Percentiles rank a stretch among this genome's conserved stretches.
Conservation (phyloP, 2,113 vertebrate genomes). For the Galemys pyrenaicus region DNA sequence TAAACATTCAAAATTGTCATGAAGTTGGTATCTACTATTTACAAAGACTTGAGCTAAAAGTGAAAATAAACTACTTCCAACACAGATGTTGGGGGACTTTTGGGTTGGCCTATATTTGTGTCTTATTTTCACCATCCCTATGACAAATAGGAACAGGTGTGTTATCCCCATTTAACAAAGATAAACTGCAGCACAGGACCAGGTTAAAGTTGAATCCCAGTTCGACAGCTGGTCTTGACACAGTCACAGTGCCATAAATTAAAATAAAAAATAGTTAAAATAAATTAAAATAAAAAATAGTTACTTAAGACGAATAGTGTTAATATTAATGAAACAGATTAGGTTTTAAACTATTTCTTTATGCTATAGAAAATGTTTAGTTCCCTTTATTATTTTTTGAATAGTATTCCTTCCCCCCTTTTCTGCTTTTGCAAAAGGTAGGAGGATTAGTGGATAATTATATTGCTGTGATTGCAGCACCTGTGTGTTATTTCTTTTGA, state of each 20-base stretch:
- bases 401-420: conserved; percentile 48
- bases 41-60: conserved; percentile 19
- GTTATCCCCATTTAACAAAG: neutral
- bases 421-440: conserved; percentile 68
- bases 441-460: conserved; percentile 78
- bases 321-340: conserved; percentile 53
- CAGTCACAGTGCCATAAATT: conserved; percentile 16
- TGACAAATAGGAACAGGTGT: conserved; percentile 13
- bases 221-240: conserved; percentile 56
- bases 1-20: conserved; percentile 28
- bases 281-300: conserved; percentile 53
- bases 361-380: conserved; percentile 44
- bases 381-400: conserved; percentile 70
- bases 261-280: conserved; percentile 58
- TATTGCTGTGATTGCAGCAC: conserved; percentile 76
- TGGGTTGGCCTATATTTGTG: conserved; percentile 20
- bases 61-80: conserved; percentile 47
- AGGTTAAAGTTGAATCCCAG: conserved; percentile 31
- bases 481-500: conserved; percentile 76
- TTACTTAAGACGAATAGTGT: conserved; percentile 62
- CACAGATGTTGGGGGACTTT: neutral
- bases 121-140: conserved; percentile 21
- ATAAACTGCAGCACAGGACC: neutral
- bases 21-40: conserved; percentile 25
- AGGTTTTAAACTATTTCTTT: conserved; percentile 52